These are phyloP conservation scores for Aleiodes leptofemur DNA, from an alignment of 2,888 invertebrate species.

Conservation along the genomic window DNA sequence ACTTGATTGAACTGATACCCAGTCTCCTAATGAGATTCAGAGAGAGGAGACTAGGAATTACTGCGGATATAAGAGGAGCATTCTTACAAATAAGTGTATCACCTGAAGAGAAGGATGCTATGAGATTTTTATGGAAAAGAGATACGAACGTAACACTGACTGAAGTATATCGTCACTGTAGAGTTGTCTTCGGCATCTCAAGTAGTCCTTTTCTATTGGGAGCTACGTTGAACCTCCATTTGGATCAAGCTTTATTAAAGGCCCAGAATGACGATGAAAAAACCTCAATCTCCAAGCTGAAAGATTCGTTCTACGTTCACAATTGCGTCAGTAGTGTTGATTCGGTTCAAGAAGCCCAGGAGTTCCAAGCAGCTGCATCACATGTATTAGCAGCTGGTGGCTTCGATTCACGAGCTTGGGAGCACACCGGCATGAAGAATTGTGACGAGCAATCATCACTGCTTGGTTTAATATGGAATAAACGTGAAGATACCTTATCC, in stretches of 20 bases:
- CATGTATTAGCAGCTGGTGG: constrained; percentile 45
- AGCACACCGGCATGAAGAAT: constrained; percentile 38
- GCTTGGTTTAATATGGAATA: constrained; percentile 49
- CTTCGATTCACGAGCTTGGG: constrained; percentile 56
- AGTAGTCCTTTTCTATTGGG: constrained; percentile 58
- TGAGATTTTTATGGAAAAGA: constrained; percentile 36
- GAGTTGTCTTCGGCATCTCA: constrained; percentile 30
- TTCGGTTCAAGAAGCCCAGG: constrained; percentile 37
- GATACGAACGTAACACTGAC: constrained; percentile 30
- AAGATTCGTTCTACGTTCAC: constrained; percentile 15
- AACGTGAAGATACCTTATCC: constrained; percentile 43
- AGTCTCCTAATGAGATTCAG: constrained; percentile 44
- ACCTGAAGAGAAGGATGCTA: constrained; percentile 3
- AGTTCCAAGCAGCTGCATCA: constrained; percentile 44
- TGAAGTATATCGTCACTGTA: constrained; percentile 10
- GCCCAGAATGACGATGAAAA: not conserved
- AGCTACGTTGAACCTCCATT: too few relatives aligned
- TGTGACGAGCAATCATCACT: constrained; percentile 39
- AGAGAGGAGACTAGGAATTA: constrained; percentile 23
- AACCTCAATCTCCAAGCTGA: constrained; percentile 2
- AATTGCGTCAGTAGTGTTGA: constrained; percentile 26
- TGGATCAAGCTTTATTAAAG: constrained; percentile 42
- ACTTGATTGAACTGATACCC: constrained; percentile 58
- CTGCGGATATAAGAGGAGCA: constrained; percentile 28
- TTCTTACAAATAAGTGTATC: constrained; percentile 35